phyloP scores from a whole-genome alignment of 2,797 vertebrate species.

The Sebastes diaconus region DNA sequence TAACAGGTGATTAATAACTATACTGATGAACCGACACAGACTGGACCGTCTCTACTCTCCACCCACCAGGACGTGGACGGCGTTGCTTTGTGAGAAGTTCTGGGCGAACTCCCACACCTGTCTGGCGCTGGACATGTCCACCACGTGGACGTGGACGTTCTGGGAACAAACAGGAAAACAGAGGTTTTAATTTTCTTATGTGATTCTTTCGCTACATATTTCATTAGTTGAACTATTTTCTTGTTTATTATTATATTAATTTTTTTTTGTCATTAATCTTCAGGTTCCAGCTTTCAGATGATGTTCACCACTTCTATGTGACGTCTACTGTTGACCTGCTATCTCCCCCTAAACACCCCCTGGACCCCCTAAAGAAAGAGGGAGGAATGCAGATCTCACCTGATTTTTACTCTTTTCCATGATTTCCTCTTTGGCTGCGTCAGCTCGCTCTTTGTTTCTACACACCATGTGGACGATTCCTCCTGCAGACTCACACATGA shows the following conservation, averaged over 20 bases:
- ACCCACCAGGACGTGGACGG: conserved; percentile 85
- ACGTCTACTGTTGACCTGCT: no score
- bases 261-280: no score
- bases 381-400: conserved; percentile 60
- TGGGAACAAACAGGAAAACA: conserved; percentile 51
- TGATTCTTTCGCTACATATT: no score
- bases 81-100: conserved; percentile 81
- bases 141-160: conserved; percentile 85
- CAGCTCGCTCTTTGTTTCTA: conserved; percentile 80
- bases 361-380: no score
- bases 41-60: background rate
- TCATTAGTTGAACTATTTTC: no score
- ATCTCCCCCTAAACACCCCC: no score
- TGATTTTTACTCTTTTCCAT: conserved; percentile 80
- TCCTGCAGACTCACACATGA: conserved; percentile 75
- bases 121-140: conserved; percentile 86
- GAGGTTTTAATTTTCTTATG: no score
- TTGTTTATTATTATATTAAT: no score
- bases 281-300: no score
- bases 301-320: no score
- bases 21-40: background rate
- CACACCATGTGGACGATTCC: conserved; percentile 90
- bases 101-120: conserved; percentile 88
- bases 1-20: background rate
- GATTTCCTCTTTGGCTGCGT: conserved; percentile 83